Evolutionary conservation across 1,140 invertebrate species (phyloP).

Genomic region (Meloidogyne floridensis): DNA sequence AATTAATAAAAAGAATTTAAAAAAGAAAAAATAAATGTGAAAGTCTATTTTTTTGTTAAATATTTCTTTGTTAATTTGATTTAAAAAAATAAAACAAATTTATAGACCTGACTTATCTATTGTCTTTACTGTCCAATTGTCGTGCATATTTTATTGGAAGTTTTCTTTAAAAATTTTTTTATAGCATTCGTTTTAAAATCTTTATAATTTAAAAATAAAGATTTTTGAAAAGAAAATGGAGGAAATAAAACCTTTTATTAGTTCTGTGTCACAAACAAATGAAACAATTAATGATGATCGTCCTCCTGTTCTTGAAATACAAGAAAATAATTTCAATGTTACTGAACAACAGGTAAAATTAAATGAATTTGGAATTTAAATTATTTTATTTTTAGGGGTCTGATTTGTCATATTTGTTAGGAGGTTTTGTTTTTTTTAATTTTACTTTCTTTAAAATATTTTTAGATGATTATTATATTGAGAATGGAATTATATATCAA

Average conservation of each 20-base stretch:
- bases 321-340: background rate
- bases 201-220: background rate
- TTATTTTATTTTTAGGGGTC: background rate
- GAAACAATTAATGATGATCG: background rate
- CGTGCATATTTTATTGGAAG: background rate
- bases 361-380: background rate
- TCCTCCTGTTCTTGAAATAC: background rate
- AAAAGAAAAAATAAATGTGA: background rate
- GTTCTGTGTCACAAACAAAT: background rate
- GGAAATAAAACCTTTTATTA: background rate
- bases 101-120: no score
- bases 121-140: no score
- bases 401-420: background rate
- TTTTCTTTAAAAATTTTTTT: background rate
- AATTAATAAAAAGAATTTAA: background rate
- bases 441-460: background rate
- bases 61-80: no score
- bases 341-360: background rate
- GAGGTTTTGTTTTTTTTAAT: background rate
- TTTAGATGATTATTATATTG: conserved; percentile 34
- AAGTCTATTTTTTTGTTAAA: no score
- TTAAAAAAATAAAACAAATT: no score
- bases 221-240: conserved; percentile 7
- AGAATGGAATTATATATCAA: conserved; percentile 37
- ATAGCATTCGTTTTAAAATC: background rate